Percentiles rank a stretch among this genome's conserved stretches.
These are phyloP conservation scores for Esperia sulphurella DNA, from an alignment of 2,888 invertebrate genomes.

Conservation along the genomic window DNA sequence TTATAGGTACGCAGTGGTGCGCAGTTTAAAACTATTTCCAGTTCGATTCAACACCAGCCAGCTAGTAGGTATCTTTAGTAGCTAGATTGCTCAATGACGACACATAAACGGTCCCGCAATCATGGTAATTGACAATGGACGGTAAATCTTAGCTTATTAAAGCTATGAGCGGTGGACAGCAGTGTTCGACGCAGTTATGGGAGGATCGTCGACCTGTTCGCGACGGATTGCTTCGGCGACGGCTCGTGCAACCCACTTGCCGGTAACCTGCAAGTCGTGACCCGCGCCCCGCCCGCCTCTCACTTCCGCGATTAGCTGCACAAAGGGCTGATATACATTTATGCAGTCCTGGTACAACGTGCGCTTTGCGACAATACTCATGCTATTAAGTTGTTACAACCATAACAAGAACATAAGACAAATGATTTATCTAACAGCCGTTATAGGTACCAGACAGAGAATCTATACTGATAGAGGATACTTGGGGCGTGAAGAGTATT, in stretches of 20 bases:
- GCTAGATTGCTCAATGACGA: conserved; percentile 21
- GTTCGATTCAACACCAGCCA: conserved; percentile 16
- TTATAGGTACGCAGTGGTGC: conserved; percentile 12
- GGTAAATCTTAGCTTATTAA: conserved; percentile 40
- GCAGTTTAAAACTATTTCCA: conserved; percentile 20
- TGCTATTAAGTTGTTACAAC: neutral
- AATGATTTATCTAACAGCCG: neutral
- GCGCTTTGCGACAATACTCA: neutral
- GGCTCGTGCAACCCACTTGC: neutral
- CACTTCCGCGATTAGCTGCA: conserved; percentile 2
- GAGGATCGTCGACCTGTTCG: conserved; percentile 14
- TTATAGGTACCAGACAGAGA: conserved; percentile 1
- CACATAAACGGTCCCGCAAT: conserved; percentile 29
- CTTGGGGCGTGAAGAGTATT: neutral
- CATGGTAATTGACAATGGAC: conserved; percentile 41
- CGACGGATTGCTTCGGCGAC: conserved; percentile 10
- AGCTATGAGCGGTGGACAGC: conserved; percentile 1
- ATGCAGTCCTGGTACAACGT: conserved; percentile 4
- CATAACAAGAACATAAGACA: neutral
- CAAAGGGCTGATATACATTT: conserved; percentile 2
- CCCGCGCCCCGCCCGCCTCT: neutral
- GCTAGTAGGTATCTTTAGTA: neutral
- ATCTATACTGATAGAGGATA: neutral
- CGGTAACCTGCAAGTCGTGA: conserved; percentile 2
- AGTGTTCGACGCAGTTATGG: neutral